These are phyloP conservation scores for Thera obeliscata DNA, from an alignment of 2,888 invertebrate genomes.

Conservation along the genomic window DNA sequence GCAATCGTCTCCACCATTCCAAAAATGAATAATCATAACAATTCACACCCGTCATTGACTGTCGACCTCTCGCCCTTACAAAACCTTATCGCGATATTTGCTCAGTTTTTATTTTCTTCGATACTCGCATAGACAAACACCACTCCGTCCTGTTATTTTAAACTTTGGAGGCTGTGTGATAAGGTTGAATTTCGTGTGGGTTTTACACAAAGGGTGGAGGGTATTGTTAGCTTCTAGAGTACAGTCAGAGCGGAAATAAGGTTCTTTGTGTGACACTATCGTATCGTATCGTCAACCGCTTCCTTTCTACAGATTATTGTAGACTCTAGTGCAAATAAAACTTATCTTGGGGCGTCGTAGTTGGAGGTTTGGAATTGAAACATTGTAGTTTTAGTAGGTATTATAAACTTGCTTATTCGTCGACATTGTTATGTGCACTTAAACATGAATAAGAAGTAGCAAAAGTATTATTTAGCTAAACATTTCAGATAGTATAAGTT, in stretches of 20 bases:
- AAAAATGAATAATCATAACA: slow-evolving; percentile 45
- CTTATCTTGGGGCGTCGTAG: slow-evolving; percentile 55
- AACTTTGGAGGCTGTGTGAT: slow-evolving; percentile 24
- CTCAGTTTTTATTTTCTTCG: slow-evolving; percentile 82
- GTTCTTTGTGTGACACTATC: slow-evolving; percentile 80
- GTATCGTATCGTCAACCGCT: slow-evolving; percentile 79
- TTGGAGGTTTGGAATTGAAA: slow-evolving; percentile 20
- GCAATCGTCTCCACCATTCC: slow-evolving; percentile 41
- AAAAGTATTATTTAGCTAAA: too few species aligned
- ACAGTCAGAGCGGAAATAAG: slow-evolving; percentile 79
- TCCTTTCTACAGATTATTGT: slow-evolving; percentile 80
- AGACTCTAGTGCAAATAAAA: slow-evolving; percentile 77
- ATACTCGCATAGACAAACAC: slow-evolving; percentile 69
- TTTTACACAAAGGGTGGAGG: slow-evolving; percentile 49
- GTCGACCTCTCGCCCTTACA: slow-evolving; percentile 81
- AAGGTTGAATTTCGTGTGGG: slow-evolving; percentile 47
- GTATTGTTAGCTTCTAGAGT: slow-evolving; percentile 64
- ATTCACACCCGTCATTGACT: slow-evolving; percentile 67
- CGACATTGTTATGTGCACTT: neutral
- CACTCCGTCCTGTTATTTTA: slow-evolving; percentile 19
- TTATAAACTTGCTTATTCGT: neutral
- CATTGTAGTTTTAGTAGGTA: slow-evolving; percentile 15
- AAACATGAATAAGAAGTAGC: too few species aligned
- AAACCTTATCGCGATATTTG: slow-evolving; percentile 81
- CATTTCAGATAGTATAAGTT: too few species aligned